A percentile compares a stretch with the other conserved stretches of the same genome.
Evolutionary conservation across 92 coral and sea anemone genomes (phyloP).

Genomic region (Palythoa caribaeorum): DNA sequence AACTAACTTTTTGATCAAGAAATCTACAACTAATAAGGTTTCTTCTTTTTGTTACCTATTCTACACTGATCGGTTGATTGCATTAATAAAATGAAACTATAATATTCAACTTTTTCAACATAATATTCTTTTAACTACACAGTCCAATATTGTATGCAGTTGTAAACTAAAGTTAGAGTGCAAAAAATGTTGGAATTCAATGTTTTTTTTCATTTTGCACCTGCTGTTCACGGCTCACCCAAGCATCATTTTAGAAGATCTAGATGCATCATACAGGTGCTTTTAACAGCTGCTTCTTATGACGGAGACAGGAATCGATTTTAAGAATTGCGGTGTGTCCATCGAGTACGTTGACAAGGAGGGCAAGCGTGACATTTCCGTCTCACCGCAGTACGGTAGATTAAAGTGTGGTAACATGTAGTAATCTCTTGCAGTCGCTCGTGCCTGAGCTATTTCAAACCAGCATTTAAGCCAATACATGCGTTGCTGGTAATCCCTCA

Average conservation of each 20-base stretch:
- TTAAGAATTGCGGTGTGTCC: not conserved
- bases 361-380: not conserved
- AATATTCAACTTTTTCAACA: not conserved
- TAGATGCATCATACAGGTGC: not conserved
- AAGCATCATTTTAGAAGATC: too few species aligned
- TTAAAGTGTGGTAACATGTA: not conserved
- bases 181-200: too few species aligned
- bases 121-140: not conserved
- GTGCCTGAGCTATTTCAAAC: not conserved
- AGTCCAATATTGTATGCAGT: not conserved
- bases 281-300: conserved; percentile 18
- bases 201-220: too few species aligned
- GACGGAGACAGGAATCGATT: conserved; percentile 44
- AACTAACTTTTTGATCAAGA: too few species aligned
- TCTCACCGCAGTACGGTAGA: not conserved
- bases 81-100: not conserved
- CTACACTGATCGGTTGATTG: not conserved
- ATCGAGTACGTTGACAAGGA: not conserved
- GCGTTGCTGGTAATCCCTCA: not conserved
- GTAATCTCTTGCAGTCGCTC: not conserved
- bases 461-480: not conserved
- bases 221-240: too few species aligned
- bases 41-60: not conserved
- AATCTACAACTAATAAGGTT: too few species aligned
- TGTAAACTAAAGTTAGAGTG: too few species aligned